Evolutionary conservation across 1,140 invertebrate species (phyloP), one percentile per base, ranked within the genome.

Genomic region (Pantala flavescens): DNA sequence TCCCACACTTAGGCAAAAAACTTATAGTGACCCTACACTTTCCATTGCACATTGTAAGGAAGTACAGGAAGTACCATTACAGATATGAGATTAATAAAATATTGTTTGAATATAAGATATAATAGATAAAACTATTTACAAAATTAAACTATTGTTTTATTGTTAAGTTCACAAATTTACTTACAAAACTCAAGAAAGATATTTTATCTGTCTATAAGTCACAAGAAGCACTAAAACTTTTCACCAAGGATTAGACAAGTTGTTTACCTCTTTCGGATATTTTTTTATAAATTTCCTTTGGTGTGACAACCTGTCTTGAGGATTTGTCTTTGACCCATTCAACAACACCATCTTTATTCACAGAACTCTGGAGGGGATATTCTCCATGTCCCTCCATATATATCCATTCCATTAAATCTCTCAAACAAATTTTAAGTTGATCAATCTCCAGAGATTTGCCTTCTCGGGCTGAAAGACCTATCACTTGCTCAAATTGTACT

Each of bases 401-500:
- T 23, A 23, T 28, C 42, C 21, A 16, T 42, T 55, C n/a, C 21
- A 23, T 55, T 10, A 23, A 63, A 36, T 43, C 24, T 23, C 42
- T 73, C n/a, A 43, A 73, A 55, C 28, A 43, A 23, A 43, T 73
- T 43, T 24, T 55, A 7, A 73, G 12, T n/a, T 36, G n/a, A 73
- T 43, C 42, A 36, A 42, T 16, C 42, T 73, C 73, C 12, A 0
- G 16, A 36, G n/a, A 19, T 23, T 23, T 23, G 70, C 76, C 76
- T 23, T 73, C 19, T 70, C 78, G 75, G 5, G 77, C 78, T n/a
- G 78, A 79, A n/a, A 79, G 74, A 16, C 80, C 79, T 42, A 85
- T 77, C 42, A 85, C 79, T n/a, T 83, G 81, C 77, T 92, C 85
- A 83, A 97, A 96, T 72, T 87, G 85, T 0, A 96, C 80, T 0